Evolutionary conservation across 2,113 vertebrate species (phyloP).

Genomic region (Jaculus jaculus): DNA sequence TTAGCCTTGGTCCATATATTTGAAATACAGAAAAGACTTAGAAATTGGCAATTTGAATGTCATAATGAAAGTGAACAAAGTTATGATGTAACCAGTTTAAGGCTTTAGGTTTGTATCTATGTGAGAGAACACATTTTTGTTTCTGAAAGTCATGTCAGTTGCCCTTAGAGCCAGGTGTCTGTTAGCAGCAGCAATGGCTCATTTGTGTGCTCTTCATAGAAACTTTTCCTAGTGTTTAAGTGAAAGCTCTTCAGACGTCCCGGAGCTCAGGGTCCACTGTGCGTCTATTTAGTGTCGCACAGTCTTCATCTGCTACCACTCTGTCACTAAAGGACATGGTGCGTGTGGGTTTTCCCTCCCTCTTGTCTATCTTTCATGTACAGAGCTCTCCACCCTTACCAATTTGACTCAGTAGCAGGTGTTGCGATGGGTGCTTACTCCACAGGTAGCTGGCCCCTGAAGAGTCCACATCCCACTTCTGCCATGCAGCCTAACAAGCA

Average conservation of each 20-base stretch:
- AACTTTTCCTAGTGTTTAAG: neutral
- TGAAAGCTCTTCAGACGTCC: neutral
- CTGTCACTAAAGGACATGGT: neutral
- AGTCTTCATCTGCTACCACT: neutral
- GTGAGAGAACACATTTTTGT: neutral
- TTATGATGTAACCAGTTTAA: neutral
- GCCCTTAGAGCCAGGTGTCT: neutral
- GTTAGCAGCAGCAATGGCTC: neutral
- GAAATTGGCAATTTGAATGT: neutral
- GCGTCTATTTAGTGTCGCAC: neutral
- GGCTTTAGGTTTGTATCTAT: neutral
- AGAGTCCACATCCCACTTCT: neutral
- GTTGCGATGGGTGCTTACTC: neutral
- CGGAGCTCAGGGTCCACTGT: rapidly evolving
- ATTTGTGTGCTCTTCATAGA: neutral
- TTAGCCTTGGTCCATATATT: neutral
- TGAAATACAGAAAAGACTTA: neutral
- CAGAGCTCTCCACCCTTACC: neutral
- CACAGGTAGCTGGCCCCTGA: neutral
- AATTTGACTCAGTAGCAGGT: constrained; percentile 4
- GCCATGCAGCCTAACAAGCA: neutral
- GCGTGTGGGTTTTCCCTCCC: rapidly evolving
- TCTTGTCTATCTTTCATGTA: neutral
- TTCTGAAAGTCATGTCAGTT: neutral
- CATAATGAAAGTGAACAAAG: neutral